phyloP scores from a whole-genome alignment of 2,888 invertebrate genomes.

The Globia sparganii region DNA sequence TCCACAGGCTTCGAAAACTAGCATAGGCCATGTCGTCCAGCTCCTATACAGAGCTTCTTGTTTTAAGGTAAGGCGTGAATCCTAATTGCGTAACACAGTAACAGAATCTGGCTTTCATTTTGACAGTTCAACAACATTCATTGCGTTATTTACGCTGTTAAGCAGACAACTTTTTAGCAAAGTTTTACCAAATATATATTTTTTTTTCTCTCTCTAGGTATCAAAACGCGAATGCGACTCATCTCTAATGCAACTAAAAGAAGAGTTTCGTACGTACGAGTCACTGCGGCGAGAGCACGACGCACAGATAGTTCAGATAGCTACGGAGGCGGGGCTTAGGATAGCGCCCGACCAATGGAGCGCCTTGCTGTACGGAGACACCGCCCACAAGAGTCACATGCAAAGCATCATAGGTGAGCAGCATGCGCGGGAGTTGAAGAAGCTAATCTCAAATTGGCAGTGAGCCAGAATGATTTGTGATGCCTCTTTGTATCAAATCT shows the following conservation, averaged over 20 bases:
- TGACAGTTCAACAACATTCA: too few relatives aligned
- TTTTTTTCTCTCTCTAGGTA: constrained; percentile 89
- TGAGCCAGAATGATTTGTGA: not conserved
- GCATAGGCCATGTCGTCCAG: constrained; percentile 99
- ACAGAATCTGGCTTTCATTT: too few relatives aligned
- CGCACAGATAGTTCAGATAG: constrained; percentile 99
- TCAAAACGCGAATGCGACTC: constrained; percentile 99
- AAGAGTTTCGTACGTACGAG: constrained; percentile 98
- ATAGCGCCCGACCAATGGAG: constrained; percentile 99
- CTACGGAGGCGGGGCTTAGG: constrained; percentile 98
- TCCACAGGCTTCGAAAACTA: constrained; percentile 99
- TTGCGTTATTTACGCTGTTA: too few relatives aligned
- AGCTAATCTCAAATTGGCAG: not conserved
- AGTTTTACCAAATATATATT: not conserved
- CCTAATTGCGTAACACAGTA: not conserved
- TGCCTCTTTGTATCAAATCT: not conserved
- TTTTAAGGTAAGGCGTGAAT: constrained; percentile 94
- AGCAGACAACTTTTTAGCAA: too few relatives aligned
- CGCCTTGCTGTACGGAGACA: constrained; percentile 98
- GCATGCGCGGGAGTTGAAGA: not conserved
- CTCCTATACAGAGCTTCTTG: constrained; percentile 99
- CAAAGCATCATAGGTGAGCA: constrained; percentile 92
- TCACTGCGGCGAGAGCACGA: constrained; percentile 98
- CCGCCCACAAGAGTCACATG: constrained; percentile 99
- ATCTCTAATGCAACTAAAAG: constrained; percentile 99